phyloP scores from a whole-genome alignment of 2,797 vertebrate species.

The Chaetodon trifasciatus region DNA sequence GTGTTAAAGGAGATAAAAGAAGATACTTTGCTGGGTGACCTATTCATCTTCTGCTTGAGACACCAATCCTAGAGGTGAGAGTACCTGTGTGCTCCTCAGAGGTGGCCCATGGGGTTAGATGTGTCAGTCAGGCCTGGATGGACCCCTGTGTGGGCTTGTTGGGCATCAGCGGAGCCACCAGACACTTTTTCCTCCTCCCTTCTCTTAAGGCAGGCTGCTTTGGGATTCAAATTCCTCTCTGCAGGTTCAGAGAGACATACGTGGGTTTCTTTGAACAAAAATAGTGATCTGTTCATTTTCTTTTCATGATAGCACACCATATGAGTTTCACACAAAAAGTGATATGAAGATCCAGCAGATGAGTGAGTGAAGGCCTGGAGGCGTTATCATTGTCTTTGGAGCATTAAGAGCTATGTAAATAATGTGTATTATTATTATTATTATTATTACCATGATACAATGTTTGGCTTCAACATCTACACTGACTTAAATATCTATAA shows the following conservation, averaged over 20 bases:
- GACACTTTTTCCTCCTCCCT: conserved; percentile 98
- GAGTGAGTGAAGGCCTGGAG: not conserved
- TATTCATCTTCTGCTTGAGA: not conserved
- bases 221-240: conserved; percentile 98
- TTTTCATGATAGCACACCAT: not conserved
- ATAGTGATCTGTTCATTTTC: not conserved
- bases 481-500: not conserved
- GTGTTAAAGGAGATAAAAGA: not conserved
- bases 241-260: conserved; percentile 45
- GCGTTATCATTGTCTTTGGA: not conserved
- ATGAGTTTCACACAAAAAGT: not conserved
- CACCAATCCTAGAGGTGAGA: not conserved
- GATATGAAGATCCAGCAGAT: conserved; percentile 1
- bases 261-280: not conserved
- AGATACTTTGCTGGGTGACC: not conserved
- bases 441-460: not conserved
- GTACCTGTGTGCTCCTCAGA: conserved; percentile 91
- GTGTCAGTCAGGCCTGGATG: conserved; percentile 95
- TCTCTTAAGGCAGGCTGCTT: conserved; percentile 99
- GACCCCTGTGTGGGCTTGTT: conserved; percentile 91
- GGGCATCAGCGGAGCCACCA: conserved; percentile 92
- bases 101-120: conserved; percentile 98
- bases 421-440: too few species aligned
- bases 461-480: not conserved
- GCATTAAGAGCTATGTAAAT: too few species aligned